phyloP scores from a whole-genome alignment of 2,113 vertebrate species.

The Archocentrus centrarchus region DNA sequence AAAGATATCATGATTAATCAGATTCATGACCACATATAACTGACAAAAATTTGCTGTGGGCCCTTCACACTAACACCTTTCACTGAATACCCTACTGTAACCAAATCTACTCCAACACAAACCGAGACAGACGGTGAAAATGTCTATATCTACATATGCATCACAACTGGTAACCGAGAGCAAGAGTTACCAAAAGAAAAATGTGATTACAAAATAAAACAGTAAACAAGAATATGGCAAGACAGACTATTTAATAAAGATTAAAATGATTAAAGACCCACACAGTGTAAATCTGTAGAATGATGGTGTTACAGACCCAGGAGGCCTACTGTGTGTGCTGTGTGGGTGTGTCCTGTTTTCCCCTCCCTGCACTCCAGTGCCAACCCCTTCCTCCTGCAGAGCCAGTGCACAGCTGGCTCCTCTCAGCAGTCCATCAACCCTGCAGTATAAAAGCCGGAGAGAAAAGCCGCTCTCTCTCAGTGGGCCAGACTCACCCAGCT shows the following conservation, averaged over 20 bases:
- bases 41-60: not conserved
- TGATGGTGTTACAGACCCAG: not conserved
- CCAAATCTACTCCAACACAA: not conserved
- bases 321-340: too few relatives aligned
- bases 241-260: not conserved
- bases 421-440: not conserved
- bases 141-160: not conserved
- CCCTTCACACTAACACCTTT: not conserved
- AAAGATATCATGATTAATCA: not conserved
- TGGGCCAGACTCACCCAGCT: not conserved
- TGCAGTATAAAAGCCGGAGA: not conserved
- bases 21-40: not conserved
- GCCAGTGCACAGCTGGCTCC: not conserved
- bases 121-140: not conserved
- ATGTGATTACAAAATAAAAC: too few relatives aligned
- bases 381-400: not conserved
- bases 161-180: not conserved
- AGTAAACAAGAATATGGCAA: not conserved
- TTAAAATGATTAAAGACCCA: not conserved
- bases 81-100: not conserved
- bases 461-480: rapidly evolving
- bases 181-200: too few relatives aligned
- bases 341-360: not conserved
- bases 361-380: not conserved
- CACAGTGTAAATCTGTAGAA: not conserved